phyloP scores from a whole-genome alignment of 2,888 invertebrate species.

The Branchipolynoe longqiensis region DNA sequence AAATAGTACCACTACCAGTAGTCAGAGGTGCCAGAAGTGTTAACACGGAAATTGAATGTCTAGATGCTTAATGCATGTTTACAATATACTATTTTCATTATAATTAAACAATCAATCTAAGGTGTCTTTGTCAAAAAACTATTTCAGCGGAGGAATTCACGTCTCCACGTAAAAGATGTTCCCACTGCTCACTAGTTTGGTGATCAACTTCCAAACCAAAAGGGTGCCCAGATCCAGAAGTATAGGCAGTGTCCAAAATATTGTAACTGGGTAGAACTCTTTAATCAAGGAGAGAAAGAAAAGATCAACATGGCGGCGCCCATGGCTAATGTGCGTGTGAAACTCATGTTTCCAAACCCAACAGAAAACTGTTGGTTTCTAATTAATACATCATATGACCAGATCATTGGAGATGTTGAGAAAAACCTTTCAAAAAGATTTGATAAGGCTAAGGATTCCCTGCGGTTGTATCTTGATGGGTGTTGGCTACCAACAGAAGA shows the following conservation, averaged over 20 bases:
- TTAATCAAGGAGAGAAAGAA: background rate
- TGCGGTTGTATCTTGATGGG: background rate
- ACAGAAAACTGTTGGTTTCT: background rate
- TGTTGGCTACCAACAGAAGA: constrained; percentile 15
- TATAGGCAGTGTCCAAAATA: background rate
- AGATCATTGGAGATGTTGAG: background rate
- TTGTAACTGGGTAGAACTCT: background rate
- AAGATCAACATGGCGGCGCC: background rate
- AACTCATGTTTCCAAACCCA: background rate
- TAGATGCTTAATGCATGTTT: too few relatives aligned
- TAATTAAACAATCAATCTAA: too few relatives aligned
- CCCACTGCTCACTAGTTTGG: too few relatives aligned
- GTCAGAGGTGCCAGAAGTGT: too few relatives aligned
- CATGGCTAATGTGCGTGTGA: constrained; percentile 8
- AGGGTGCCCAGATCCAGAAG: background rate
- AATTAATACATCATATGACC: background rate
- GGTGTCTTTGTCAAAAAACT: too few relatives aligned
- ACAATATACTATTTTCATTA: too few relatives aligned
- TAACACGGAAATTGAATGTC: too few relatives aligned
- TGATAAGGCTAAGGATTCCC: background rate
- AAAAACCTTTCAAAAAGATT: background rate
- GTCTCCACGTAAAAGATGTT: too few relatives aligned
- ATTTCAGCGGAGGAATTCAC: too few relatives aligned
- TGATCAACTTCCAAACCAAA: background rate
- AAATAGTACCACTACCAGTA: background rate